Percentiles rank a stretch among this genome's conserved stretches.
phyloP scores from a whole-genome alignment of 2,113 vertebrate genomes.

The Python bivittatus region DNA sequence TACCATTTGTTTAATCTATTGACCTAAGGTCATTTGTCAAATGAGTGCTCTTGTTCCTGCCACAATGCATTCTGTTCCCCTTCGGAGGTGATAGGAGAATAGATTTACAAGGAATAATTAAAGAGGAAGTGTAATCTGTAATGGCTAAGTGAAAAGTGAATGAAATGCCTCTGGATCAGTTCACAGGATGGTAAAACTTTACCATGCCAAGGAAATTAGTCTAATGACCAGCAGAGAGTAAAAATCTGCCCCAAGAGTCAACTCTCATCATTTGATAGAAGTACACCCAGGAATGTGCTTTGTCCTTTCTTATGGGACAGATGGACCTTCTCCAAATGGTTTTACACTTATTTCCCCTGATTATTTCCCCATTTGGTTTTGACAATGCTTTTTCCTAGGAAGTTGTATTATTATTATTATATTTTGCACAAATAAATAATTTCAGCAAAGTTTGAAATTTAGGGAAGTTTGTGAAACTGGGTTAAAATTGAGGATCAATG shows the following conservation, averaged over 20 bases:
- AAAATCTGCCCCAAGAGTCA: background rate
- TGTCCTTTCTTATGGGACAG: constrained; percentile 12
- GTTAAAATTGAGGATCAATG: background rate
- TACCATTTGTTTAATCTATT: constrained; percentile 72
- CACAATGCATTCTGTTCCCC: constrained; percentile 18
- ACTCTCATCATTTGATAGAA: constrained; percentile 1
- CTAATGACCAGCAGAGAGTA: constrained; percentile 44
- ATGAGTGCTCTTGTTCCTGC: constrained; percentile 50
- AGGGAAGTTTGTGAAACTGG: background rate
- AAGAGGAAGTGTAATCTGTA: constrained; percentile 60
- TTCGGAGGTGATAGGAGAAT: constrained; percentile 43
- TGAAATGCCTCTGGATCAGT: constrained; percentile 61
- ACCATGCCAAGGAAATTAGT: constrained; percentile 61
- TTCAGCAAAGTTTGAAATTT: constrained; percentile 1
- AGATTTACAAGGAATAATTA: constrained; percentile 54
- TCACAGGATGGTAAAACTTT: constrained; percentile 62
- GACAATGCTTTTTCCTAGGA: background rate
- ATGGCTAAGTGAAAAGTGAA: constrained; percentile 51
- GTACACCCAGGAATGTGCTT: background rate
- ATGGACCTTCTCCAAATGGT: background rate
- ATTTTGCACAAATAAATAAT: constrained; percentile 1
- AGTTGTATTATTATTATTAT: background rate
- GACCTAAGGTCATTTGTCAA: constrained; percentile 65
- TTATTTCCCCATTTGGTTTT: background rate
- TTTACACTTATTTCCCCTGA: background rate